Evolutionary conservation across 2,797 vertebrate genomes (phyloP).

Genomic region (Pagetopsis macropterus): DNA sequence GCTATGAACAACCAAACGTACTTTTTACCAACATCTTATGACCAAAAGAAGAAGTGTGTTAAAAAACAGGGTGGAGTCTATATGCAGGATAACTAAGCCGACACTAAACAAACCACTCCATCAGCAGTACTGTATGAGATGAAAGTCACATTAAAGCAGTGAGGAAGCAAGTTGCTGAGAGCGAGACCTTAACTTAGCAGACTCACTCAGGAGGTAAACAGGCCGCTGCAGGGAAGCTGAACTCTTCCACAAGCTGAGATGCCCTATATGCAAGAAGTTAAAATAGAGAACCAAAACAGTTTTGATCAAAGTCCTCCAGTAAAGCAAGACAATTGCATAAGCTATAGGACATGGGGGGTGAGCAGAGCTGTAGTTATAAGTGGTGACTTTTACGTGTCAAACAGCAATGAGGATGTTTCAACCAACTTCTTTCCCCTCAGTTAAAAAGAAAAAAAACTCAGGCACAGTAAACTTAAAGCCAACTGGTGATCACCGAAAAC

Average conservation of each 20-base stretch:
- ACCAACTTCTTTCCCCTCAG: not conserved
- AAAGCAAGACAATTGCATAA: constrained; percentile 10
- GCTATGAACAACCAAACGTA: constrained; percentile 22
- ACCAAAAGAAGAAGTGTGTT: constrained; percentile 12
- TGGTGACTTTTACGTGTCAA: not conserved
- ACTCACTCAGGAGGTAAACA: constrained; percentile 40
- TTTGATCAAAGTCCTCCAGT: not conserved
- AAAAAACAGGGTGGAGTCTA: constrained; percentile 23
- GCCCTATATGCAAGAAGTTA: not conserved
- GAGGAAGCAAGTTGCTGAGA: not conserved
- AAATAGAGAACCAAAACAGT: not conserved
- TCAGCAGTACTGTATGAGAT: constrained; percentile 2
- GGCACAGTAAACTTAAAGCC: not conserved
- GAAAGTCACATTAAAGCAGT: constrained; percentile 18
- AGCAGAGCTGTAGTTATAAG: not conserved
- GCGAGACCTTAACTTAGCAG: constrained; percentile 44
- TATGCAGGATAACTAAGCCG: constrained; percentile 35
- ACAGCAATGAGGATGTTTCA: not conserved
- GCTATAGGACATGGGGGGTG: not conserved
- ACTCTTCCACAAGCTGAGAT: not conserved
- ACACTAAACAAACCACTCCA: constrained; percentile 41
- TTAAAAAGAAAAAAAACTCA: not conserved
- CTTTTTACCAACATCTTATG: constrained; percentile 9
- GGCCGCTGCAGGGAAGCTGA: not conserved
- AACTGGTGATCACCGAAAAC: not conserved